Conservation (phyloP, 2,113 vertebrate species). For the Bucco capensis region DNA sequence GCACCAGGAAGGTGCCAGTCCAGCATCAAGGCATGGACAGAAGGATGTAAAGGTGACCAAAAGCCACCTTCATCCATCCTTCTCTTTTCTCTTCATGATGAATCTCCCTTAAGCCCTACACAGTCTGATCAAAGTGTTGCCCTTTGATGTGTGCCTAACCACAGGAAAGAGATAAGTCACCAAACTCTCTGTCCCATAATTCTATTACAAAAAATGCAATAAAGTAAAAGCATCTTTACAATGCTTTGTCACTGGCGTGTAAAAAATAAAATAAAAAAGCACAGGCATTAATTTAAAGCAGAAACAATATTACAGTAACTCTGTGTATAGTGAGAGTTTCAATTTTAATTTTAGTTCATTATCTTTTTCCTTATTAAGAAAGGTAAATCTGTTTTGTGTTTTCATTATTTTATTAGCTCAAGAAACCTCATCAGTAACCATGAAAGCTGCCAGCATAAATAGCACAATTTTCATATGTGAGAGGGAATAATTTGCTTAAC, state of each 20-base stretch:
- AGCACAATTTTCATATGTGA: conserved; percentile 77
- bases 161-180: not conserved
- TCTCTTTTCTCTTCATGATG: not conserved
- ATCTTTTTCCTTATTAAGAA: conserved; percentile 81
- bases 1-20: not conserved
- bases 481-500: conserved; percentile 80
- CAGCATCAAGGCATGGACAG: not conserved
- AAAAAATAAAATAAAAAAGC: conserved; percentile 39
- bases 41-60: not conserved
- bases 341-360: conserved; percentile 85
- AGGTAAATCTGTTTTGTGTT: conserved; percentile 82
- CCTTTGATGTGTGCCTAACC: not conserved
- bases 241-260: conserved; percentile 9
- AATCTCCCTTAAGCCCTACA: not conserved
- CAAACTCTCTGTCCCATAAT: conserved; percentile 14
- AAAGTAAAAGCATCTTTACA: conserved; percentile 3
- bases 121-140: not conserved
- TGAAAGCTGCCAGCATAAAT: conserved; percentile 75
- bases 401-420: conserved; percentile 84
- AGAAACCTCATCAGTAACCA: conserved; percentile 79
- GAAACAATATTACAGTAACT: conserved; percentile 66
- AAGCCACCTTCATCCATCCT: not conserved
- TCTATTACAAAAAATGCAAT: conserved; percentile 34
- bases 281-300: conserved; percentile 64
- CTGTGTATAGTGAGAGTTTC: conserved; percentile 61